Percentiles rank a stretch among this genome's conserved stretches.
phyloP scores from a whole-genome alignment of 2,113 vertebrate genomes.

The Phoxinus phoxinus region DNA sequence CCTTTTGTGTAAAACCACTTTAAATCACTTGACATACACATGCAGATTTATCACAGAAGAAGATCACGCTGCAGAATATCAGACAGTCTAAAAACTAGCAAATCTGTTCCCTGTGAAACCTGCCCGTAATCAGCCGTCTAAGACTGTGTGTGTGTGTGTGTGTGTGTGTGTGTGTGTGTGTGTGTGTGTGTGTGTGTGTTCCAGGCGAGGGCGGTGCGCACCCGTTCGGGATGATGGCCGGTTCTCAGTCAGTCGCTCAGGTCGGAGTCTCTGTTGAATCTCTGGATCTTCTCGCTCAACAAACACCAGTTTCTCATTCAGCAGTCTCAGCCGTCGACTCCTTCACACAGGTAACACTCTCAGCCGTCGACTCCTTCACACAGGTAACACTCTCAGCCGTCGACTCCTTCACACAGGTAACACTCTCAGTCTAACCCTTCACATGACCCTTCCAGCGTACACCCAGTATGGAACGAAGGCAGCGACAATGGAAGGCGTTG shows the following conservation, averaged over 20 bases:
- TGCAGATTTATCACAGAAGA: too few relatives aligned
- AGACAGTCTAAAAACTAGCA: too few relatives aligned
- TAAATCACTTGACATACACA: not conserved
- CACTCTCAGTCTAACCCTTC: too few relatives aligned
- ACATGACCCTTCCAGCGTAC: too few relatives aligned
- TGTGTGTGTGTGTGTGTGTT: not conserved
- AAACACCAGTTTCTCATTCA: slow-evolving; percentile 88
- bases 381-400: slow-evolving; percentile 80
- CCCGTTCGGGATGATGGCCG: slow-evolving; percentile 86
- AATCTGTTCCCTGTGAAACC: too few relatives aligned
- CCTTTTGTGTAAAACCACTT: not conserved
- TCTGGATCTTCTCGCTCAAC: slow-evolving; percentile 88
- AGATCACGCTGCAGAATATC: too few relatives aligned
- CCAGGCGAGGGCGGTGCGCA: slow-evolving; percentile 87
- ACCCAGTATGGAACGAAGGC: too few relatives aligned
- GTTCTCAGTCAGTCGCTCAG: slow-evolving; percentile 86
- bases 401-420: slow-evolving; percentile 91
- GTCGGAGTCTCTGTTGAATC: slow-evolving; percentile 95
- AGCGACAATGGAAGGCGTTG: too few relatives aligned
- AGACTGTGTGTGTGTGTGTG: not conserved
- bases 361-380: slow-evolving; percentile 69
- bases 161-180: not conserved
- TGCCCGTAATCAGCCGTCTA: too few relatives aligned
- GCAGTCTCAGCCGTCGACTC: slow-evolving; percentile 89
- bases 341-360: slow-evolving; percentile 89